A percentile compares a stretch with the other conserved stretches of the same genome.
These are phyloP conservation scores for Uria aalge DNA, from an alignment of 2,113 vertebrate species.

Conservation along the genomic window DNA sequence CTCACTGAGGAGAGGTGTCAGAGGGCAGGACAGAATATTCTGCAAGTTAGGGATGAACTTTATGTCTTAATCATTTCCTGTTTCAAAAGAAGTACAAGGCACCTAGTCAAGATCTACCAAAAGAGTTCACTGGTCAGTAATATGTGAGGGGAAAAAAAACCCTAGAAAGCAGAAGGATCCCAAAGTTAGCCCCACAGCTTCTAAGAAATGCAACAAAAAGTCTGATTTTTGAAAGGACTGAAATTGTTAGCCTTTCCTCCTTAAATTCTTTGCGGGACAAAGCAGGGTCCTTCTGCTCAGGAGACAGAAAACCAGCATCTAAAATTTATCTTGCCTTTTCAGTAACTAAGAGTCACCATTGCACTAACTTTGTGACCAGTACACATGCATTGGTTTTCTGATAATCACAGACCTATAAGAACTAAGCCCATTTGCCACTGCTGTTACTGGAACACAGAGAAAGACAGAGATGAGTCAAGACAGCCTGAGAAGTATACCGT, in stretches of 20 bases:
- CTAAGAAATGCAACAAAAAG: neutral
- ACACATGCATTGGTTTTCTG: neutral
- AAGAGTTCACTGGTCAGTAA: neutral
- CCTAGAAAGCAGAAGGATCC: neutral
- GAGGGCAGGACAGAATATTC: neutral
- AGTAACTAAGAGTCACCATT: neutral
- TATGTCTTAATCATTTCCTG: neutral
- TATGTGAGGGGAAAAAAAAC: rapidly evolving
- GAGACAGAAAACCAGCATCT: neutral
- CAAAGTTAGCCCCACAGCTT: neutral
- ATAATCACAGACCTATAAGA: neutral
- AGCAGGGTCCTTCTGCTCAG: neutral
- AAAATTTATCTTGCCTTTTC: neutral
- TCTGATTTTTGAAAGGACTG: neutral
- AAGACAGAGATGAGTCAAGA: neutral
- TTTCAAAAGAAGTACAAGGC: neutral
- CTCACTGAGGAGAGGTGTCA: neutral
- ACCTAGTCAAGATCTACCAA: neutral
- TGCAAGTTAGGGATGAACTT: neutral
- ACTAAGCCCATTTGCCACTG: neutral
- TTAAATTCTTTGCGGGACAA: neutral
- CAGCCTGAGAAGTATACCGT: neutral
- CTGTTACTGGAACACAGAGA: neutral
- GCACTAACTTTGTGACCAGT: neutral
- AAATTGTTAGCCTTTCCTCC: neutral